phyloP scores from a whole-genome alignment of 2,113 vertebrate species.

The Australoheros scitulus region DNA sequence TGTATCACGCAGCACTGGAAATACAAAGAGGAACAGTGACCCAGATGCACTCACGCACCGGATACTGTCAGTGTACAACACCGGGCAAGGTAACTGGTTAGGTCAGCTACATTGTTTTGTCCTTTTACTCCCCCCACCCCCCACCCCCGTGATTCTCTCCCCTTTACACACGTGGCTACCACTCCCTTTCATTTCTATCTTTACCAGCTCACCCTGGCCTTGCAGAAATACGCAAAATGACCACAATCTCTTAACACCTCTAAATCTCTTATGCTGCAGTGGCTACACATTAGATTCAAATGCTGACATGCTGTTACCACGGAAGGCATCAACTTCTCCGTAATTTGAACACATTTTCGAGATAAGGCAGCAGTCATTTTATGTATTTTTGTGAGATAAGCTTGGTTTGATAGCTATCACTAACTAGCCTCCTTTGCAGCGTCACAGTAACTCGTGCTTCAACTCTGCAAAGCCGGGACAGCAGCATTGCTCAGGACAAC shows the following conservation, averaged over 20 bases:
- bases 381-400: not conserved
- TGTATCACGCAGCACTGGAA: not conserved
- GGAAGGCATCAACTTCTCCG: not conserved
- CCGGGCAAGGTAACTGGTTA: conserved; percentile 14
- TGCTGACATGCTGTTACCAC: not conserved
- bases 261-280: not conserved
- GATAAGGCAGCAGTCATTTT: not conserved
- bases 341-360: not conserved
- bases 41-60: conserved; percentile 1
- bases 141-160: conserved; percentile 5
- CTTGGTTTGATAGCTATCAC: conserved; percentile 5
- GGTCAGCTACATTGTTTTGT: conserved; percentile 19
- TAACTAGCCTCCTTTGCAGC: conserved; percentile 8
- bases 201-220: not conserved
- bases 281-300: not conserved
- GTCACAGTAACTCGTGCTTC: conserved; percentile 15
- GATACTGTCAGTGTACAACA: conserved; percentile 25
- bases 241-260: not conserved
- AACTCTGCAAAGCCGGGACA: not conserved
- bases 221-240: not conserved
- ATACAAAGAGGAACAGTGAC: conserved; percentile 32
- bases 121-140: conserved; percentile 6
- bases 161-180: not conserved
- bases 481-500: not conserved
- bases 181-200: conserved; percentile 16